Evolutionary conservation across 1,140 invertebrate species (phyloP).

Genomic region (Paraescarpia echinospica): DNA sequence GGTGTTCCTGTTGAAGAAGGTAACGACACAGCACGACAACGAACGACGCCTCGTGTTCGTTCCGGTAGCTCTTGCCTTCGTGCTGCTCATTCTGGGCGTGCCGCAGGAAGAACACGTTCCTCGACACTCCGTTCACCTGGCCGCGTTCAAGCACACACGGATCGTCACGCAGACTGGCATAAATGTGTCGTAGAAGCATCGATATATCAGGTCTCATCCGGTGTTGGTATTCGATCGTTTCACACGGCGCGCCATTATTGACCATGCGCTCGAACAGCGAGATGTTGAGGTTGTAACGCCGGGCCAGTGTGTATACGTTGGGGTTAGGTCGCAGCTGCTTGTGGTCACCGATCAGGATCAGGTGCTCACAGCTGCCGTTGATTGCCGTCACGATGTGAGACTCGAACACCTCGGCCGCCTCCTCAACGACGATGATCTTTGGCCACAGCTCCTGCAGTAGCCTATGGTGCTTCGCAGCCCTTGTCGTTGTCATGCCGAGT

Average conservation of each 20-base stretch:
- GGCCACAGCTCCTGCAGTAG: constrained; percentile 43
- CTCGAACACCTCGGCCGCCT: constrained; percentile 57
- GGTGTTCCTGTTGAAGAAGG: constrained; percentile 52
- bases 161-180: constrained; percentile 41
- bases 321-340: constrained; percentile 57
- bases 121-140: constrained; percentile 40
- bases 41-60: constrained; percentile 46
- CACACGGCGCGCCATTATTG: too few species aligned
- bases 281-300: constrained; percentile 45
- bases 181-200: constrained; percentile 49
- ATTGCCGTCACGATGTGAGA: constrained; percentile 59
- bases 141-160: constrained; percentile 35
- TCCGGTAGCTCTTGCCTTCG: constrained; percentile 43
- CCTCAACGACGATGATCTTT: constrained; percentile 52
- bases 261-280: constrained; percentile 52
- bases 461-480: constrained; percentile 44
- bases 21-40: constrained; percentile 41
- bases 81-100: constrained; percentile 38
- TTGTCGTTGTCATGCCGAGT: constrained; percentile 56
- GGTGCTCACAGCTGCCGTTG: constrained; percentile 71
- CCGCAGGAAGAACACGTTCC: constrained; percentile 47
- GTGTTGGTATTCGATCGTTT: constrained; percentile 55
- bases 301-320: constrained; percentile 39
- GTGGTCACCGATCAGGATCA: constrained; percentile 80
- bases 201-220: constrained; percentile 60